Base-by-base conservation (phyloP, 2,797 vertebrate species). In the Falco rusticolus region DNA sequence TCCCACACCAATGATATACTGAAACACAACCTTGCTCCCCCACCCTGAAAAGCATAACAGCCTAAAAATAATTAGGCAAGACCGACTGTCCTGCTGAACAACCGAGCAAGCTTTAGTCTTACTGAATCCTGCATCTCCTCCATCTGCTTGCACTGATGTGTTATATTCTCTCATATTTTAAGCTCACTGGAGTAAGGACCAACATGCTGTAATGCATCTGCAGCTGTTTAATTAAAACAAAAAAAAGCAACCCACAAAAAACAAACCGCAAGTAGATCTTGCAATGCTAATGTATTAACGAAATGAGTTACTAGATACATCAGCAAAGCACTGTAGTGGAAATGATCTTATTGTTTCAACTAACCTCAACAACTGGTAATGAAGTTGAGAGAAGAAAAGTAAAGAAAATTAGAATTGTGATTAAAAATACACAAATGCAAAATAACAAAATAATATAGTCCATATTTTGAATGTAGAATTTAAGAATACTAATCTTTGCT, bases 401-500 rank as follows among this genome's bases (percentile, higher is more conserved):
- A 19, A 29, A 17, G 20, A 72, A 86, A 71, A 77, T 5, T 6
- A 7, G 33, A 10, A 31, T 18, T 71, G 50, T 50, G 1, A 51
- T 48, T 48, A 34, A 72, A 88, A 76, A 68, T 6, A 64, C 5
- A 41, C 8, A 22, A 75, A 37, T 50, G 22, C 4, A 78, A 82
- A 66, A 22, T 7, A 63, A 28, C 17, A 80, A 43, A n/a, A 11
- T 11, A 51, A 70, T 6, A 59, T 0, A 57, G 9, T 60, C n/a
- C 6, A 9, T 16, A 37, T 34, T 66, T 41, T 72, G 15, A 80
- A 83, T 16, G 13, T 3, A 57, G 51, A 81, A 43, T 25, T 4
- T 15, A 87, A 86, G 15, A 57, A 87, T 7, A 76, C 37, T 50
- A 48, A 57, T n/a, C 13, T 47, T 80, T 28, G 53, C 98, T 98